Conservation (phyloP, 2,113 vertebrate genomes). For the Catharus fuscescens region DNA sequence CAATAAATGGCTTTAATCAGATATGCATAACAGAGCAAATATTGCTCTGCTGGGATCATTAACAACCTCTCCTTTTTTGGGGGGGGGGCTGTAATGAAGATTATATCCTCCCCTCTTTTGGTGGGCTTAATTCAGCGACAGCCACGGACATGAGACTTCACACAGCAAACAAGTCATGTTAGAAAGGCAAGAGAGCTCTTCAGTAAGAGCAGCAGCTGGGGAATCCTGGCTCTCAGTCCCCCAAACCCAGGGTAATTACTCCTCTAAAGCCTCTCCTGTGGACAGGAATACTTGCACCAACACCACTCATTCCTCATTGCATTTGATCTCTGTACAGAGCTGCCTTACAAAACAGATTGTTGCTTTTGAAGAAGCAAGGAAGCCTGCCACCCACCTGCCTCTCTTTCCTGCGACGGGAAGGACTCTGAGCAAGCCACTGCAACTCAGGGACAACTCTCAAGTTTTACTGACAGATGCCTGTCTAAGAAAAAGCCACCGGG, state of each 20-base stretch:
- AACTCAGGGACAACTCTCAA: not conserved
- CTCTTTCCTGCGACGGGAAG: not conserved
- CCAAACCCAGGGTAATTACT: not conserved
- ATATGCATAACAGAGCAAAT: constrained; percentile 42
- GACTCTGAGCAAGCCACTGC: not conserved
- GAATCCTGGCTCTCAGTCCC: not conserved
- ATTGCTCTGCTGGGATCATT: not conserved
- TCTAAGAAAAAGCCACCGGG: not conserved
- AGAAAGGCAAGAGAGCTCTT: not conserved
- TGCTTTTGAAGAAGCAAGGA: not conserved
- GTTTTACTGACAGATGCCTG: fast-evolving
- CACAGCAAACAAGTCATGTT: fast-evolving
- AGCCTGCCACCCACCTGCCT: not conserved
- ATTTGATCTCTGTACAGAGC: not conserved
- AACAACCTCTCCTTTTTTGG: not conserved
- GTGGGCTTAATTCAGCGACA: not conserved
- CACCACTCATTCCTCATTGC: not conserved
- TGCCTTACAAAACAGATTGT: not conserved
- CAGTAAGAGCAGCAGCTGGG: not conserved
- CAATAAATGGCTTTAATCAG: constrained; percentile 66
- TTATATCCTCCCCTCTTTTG: not conserved
- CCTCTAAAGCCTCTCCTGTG: not conserved
- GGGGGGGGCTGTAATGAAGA: not conserved
- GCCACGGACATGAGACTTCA: fast-evolving
- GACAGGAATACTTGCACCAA: not conserved